phyloP scores from a whole-genome alignment of 2,888 invertebrate genomes.

The Rhyacophila evoluta region DNA sequence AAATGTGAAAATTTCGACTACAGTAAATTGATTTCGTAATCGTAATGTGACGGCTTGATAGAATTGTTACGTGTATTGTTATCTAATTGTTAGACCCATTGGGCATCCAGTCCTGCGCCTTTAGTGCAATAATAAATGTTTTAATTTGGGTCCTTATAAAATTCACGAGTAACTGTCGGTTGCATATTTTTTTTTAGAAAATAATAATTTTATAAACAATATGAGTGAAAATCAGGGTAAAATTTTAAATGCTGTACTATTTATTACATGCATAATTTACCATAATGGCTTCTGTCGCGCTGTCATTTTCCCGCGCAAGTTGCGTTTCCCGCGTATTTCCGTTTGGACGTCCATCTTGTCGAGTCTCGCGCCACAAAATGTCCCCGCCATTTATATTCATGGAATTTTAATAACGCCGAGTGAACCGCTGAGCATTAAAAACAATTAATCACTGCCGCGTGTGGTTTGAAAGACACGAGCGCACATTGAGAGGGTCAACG shows the following conservation, averaged over 20 bases:
- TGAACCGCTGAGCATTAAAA: conserved; percentile 34
- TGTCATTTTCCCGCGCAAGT: neutral
- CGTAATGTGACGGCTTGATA: no score
- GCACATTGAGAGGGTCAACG: neutral
- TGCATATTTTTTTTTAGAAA: no score
- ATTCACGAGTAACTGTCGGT: no score
- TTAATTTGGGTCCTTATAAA: no score
- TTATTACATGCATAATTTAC: conserved; percentile 21
- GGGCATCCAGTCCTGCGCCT: no score
- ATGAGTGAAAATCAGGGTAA: neutral
- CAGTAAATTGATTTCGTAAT: no score
- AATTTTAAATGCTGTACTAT: neutral
- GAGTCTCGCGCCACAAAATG: conserved; percentile 15
- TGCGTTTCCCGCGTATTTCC: conserved; percentile 22
- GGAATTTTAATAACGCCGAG: conserved; percentile 51
- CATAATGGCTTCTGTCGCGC: neutral
- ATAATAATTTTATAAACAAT: no score
- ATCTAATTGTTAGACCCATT: no score
- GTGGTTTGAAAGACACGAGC: neutral
- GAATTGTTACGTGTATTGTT: no score
- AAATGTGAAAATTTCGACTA: no score
- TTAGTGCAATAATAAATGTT: no score
- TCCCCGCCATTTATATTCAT: conserved; percentile 47
- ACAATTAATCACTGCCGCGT: conserved; percentile 47
- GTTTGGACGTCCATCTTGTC: neutral